Percentiles rank a stretch among this genome's conserved stretches.
Evolutionary conservation across 2,797 vertebrate genomes (phyloP).

Genomic region (Poliocrania exsul): DNA sequence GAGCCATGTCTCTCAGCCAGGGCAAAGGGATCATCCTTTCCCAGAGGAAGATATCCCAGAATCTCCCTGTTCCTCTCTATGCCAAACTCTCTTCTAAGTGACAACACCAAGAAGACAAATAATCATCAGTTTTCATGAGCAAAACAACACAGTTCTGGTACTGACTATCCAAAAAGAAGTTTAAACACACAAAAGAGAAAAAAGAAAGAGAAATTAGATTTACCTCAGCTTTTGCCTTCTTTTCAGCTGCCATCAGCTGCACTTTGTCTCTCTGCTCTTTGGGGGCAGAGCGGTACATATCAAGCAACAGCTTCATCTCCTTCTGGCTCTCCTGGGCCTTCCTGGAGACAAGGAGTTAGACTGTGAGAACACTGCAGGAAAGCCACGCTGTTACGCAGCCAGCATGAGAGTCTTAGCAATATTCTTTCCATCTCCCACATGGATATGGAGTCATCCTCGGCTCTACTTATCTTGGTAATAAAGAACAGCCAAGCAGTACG

Average conservation of each 20-base stretch:
- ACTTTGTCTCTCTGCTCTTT: conserved; percentile 98
- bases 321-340: conserved; percentile 97
- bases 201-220: not conserved
- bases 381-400: not conserved
- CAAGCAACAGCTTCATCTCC: conserved; percentile 95
- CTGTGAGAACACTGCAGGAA: not conserved
- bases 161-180: not conserved
- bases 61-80: not conserved
- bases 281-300: conserved; percentile 96
- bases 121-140: not conserved
- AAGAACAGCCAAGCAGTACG: not conserved
- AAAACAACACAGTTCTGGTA: not conserved
- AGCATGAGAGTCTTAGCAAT: not conserved
- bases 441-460: not conserved
- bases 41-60: not conserved
- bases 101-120: not conserved
- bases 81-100: not conserved
- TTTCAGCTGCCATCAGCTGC: conserved; percentile 97
- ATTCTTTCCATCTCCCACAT: not conserved
- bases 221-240: conserved; percentile 96
- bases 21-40: not conserved
- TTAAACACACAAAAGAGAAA: not conserved
- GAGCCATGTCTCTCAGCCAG: not conserved
- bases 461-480: not conserved
- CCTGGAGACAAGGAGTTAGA: conserved; percentile 66